Percentiles rank a stretch among this genome's conserved stretches.
Evolutionary conservation across 2,797 vertebrate species (phyloP).

Genomic region (Malurus splendens): DNA sequence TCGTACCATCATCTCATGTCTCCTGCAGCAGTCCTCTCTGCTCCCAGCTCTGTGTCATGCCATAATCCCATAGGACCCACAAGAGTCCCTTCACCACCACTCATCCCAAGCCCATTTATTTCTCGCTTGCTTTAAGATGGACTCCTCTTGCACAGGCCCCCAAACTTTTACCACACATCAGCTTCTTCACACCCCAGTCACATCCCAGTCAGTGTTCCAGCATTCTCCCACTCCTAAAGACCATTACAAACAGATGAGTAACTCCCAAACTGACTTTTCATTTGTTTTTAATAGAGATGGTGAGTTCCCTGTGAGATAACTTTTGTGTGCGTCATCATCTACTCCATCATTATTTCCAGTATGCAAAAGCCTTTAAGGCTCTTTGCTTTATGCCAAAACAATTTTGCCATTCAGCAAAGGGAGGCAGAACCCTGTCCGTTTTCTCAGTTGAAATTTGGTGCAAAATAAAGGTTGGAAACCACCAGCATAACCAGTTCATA

Average conservation of each 20-base stretch:
- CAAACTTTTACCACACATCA: neutral
- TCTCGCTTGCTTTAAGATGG: neutral
- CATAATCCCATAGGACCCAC: neutral
- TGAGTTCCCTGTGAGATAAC: neutral
- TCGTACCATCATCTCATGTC: neutral
- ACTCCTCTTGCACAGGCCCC: neutral
- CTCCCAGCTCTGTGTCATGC: neutral
- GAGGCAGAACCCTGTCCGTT: neutral
- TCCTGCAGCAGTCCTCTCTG: rapidly evolving
- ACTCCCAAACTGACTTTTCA: neutral
- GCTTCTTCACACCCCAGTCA: neutral
- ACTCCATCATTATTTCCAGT: neutral
- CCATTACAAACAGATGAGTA: neutral
- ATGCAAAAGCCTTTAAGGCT: neutral
- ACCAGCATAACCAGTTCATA: neutral
- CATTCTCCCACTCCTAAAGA: neutral
- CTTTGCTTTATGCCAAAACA: neutral
- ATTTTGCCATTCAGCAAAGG: neutral
- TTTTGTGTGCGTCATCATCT: neutral
- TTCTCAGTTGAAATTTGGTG: neutral
- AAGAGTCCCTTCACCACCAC: neutral
- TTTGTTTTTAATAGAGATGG: neutral
- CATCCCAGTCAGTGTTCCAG: neutral
- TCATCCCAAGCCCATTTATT: neutral
- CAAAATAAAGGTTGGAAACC: neutral